Evolutionary conservation across 2,888 invertebrate species (phyloP), one percentile per base, ranked within the genome.

Genomic region (Agriotes lineatus): DNA sequence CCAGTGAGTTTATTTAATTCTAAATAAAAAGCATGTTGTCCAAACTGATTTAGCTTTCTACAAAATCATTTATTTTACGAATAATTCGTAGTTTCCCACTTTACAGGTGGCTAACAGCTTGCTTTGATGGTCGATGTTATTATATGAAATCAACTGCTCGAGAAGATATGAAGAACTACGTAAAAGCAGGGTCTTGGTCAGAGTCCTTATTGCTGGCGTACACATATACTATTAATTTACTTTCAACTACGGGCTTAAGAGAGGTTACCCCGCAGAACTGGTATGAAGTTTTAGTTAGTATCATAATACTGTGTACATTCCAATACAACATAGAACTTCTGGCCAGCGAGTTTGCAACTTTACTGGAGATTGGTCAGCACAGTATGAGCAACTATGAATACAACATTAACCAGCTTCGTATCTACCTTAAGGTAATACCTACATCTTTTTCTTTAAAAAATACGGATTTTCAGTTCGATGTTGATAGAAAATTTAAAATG

Each of bases 321-420:
- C 67, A 71, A 14, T 56, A 59, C 16, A 22, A 52, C 0, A 63
- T 63, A 12, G 16, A 68, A 3, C 48, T 59, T 14, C 30, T 72
- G 18, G 60, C 68, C 5, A 69, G 70, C 19, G 73, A 68, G 14
- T 72, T 74, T 42, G 65, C 67, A 12, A 71, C 66, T 6, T 18
- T 75, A 25, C 54, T 69, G 12, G 42, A 64, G 10, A 65, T 74
- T 14, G 67, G 54, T 10, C 67, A 67, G 14, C 44, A 63, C 42
- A 72, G 50, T 2, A 39, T 70, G 42, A 66, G 54, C 18, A 48
- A 67, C 22, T 75, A 70, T 56, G 67, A 73, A 35, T 66, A 71
- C 42, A 64, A 65, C 6, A 71, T 75, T 7, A 42, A 68, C 16
- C 64, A 64, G 25, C 30, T 75, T 18, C 63, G 64, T 16, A 50